Conservation (phyloP, 1,140 invertebrate genomes). For the Anastrepha ludens region DNA sequence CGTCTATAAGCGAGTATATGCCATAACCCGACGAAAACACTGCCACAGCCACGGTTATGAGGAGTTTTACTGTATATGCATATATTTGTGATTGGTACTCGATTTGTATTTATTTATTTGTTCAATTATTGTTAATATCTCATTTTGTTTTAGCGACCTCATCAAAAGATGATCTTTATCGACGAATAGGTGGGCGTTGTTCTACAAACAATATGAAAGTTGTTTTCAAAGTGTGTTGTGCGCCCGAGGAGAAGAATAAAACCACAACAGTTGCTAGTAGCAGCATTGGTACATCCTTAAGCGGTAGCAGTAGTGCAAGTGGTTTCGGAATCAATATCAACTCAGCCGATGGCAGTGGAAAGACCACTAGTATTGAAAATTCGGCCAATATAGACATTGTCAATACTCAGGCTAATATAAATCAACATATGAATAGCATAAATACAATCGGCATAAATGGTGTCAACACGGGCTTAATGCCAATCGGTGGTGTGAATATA, state of each 20-base stretch:
- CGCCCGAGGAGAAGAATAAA: slow-evolving; percentile 77
- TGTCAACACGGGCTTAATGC: slow-evolving; percentile 52
- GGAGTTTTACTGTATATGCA: no score
- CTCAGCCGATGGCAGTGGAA: not conserved
- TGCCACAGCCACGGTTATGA: no score
- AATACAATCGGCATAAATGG: slow-evolving; percentile 59
- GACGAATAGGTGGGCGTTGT: slow-evolving; percentile 92
- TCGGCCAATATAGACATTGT: slow-evolving; percentile 42
- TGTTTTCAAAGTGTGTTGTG: slow-evolving; percentile 95
- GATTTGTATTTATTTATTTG: not conserved
- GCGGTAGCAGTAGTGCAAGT: slow-evolving; percentile 75
- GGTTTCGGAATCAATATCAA: not conserved
- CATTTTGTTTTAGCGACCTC: slow-evolving; percentile 81
- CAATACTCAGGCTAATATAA: slow-evolving; percentile 57
- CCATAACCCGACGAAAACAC: no score
- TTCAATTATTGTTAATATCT: not conserved
- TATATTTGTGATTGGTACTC: no score
- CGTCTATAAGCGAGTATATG: no score
- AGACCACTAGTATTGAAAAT: slow-evolving; percentile 27
- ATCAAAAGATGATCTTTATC: slow-evolving; percentile 91
- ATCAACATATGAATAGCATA: slow-evolving; percentile 57
- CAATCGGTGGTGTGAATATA: slow-evolving; percentile 57
- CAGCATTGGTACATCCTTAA: slow-evolving; percentile 72
- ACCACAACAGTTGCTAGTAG: slow-evolving; percentile 69
- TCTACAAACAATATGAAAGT: slow-evolving; percentile 96